These are phyloP conservation scores for Plodia interpunctella DNA, from an alignment of 1,140 invertebrate genomes.

Conservation along the genomic window DNA sequence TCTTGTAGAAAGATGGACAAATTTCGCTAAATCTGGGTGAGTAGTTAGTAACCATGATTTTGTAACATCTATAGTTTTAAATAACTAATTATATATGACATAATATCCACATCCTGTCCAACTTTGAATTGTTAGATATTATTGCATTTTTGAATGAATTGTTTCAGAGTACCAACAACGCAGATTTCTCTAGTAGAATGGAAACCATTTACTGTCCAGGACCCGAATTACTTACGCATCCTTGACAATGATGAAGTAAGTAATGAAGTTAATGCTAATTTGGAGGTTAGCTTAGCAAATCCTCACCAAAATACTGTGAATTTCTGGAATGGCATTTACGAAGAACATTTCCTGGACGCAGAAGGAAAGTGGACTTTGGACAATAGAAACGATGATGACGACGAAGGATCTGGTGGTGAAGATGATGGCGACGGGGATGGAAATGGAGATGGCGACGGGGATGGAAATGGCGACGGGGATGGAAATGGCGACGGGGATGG, in stretches of 20 bases:
- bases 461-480: conserved; percentile 7
- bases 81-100: too few species aligned
- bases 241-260: conserved; percentile 37
- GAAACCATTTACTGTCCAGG: conserved; percentile 35
- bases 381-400: neutral
- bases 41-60: conserved; percentile 12
- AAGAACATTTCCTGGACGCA: conserved; percentile 47
- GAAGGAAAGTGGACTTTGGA: conserved; percentile 31
- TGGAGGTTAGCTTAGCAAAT: conserved; percentile 41
- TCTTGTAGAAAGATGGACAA: conserved; percentile 62
- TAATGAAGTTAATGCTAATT: conserved; percentile 22
- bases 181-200: conserved; percentile 37
- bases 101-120: too few species aligned
- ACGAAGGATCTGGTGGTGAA: neutral
- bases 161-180: conserved; percentile 42
- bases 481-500: conserved; percentile 10
- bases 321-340: conserved; percentile 59
- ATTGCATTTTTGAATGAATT: neutral
- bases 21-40: conserved; percentile 61
- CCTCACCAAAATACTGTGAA: conserved; percentile 38
- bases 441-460: conserved; percentile 16
- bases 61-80: neutral
- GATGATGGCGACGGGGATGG: conserved; percentile 29
- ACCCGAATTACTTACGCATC: conserved; percentile 36
- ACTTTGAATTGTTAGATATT: neutral